Base-by-base conservation (phyloP, 23 tunicate genomes). In the Phallusia fumigata region DNA sequence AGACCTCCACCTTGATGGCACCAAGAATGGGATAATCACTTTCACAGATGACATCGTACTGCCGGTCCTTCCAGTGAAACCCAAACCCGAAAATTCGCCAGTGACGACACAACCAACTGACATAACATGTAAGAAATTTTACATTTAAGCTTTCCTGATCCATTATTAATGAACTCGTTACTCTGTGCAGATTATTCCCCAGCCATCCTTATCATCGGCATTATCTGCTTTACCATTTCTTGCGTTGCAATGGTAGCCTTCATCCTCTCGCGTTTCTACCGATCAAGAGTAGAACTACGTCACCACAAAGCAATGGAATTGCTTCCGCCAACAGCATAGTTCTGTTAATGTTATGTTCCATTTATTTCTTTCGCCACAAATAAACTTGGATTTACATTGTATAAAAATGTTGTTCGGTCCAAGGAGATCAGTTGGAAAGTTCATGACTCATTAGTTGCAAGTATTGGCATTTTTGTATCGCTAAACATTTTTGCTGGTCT, bases 251-350 rank as follows among this genome's bases (percentile, higher is more conserved):
- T 51, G 18, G 58, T 51, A 18, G 58, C 58, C 18, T 51, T 51
- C 58, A 51, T 51, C 18, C 58, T 51, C 18, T 51, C 58, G 18
- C 58, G 58, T 51, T 18, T 51, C 58, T 51, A 51, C 18, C 58
- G 58, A 18, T 51, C 58, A 15, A 51, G 58, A 18, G 58, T 51
- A 51, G 58, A 51, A 18, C 18, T 51, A 13, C 58, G 58, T 13
- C 15, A 18, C 58, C 18, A 15, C 15, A 51, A 51, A 51, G 58
- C 58, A 51, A 51, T 51, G 58, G 58, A 51, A 18, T 18, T 51
- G 58, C 58, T 51, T 51, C 58, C 58, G 18, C 58, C 58, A 51
- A 51, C 58, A 51, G 58, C 58, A 51, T 51, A 51, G 58, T 51
- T 51, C 58, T 51, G 58, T 51, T 51, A 13, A 51, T 51, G 18